Evolutionary conservation across 92 coral and sea anemone genomes (phyloP).

Genomic region (Zoanthus solanderi): DNA sequence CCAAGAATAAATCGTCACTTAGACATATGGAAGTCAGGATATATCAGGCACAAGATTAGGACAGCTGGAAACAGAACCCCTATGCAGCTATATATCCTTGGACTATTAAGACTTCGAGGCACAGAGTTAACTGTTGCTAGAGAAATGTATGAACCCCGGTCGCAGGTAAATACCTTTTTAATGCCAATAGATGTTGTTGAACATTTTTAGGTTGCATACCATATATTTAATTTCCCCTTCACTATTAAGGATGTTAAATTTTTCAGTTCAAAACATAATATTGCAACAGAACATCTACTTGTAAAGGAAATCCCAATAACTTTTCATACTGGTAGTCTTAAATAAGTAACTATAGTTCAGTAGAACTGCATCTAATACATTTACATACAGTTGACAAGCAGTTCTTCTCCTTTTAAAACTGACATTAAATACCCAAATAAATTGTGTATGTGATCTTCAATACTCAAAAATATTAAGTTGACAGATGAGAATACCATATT

Average conservation of each 20-base stretch:
- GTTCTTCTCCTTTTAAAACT: background rate
- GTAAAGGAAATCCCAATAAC: background rate
- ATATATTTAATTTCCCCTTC: background rate
- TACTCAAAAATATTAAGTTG: background rate
- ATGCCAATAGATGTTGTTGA: no score
- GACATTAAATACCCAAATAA: background rate
- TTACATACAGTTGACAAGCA: background rate
- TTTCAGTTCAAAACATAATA: background rate
- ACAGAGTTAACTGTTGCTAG: constrained; percentile 22
- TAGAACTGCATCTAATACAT: background rate
- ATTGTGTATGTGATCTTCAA: background rate
- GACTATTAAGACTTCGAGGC: constrained; percentile 39
- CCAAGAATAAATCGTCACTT: constrained; percentile 44
- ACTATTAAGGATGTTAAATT: background rate
- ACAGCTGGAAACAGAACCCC: constrained; percentile 44
- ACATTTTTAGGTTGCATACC: background rate
- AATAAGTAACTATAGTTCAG: background rate
- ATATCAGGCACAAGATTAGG: constrained; percentile 13
- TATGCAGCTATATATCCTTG: constrained; percentile 40
- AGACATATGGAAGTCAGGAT: constrained; percentile 34
- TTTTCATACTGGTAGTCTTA: background rate
- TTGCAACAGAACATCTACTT: constrained; percentile 1
- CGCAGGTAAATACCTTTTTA: constrained; percentile 32
- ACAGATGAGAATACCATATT: background rate
- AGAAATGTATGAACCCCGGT: constrained; percentile 55